These are phyloP conservation scores for Oreotrochilus melanogaster DNA, from an alignment of 2,113 vertebrate genomes.

Conservation along the genomic window DNA sequence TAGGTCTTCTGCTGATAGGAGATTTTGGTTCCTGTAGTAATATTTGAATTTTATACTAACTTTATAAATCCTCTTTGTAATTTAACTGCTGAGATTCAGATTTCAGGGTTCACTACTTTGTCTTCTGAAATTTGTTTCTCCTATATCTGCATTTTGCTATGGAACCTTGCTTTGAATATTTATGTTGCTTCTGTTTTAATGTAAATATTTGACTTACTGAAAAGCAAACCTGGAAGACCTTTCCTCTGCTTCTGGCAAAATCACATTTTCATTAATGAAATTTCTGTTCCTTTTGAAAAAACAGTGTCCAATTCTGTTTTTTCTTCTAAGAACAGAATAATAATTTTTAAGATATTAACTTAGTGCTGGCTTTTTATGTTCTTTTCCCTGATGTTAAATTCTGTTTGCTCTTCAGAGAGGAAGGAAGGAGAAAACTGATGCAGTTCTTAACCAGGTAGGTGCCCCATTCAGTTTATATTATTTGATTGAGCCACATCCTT, in stretches of 20 bases:
- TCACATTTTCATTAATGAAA: not conserved
- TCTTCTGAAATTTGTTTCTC: not conserved
- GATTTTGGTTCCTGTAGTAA: not conserved
- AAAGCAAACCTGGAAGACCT: not conserved
- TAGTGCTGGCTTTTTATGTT: not conserved
- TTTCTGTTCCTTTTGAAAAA: not conserved
- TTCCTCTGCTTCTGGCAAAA: not conserved
- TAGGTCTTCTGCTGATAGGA: not conserved
- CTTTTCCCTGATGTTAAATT: not conserved
- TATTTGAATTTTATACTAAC: not conserved
- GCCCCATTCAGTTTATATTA: not conserved
- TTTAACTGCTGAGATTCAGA: not conserved
- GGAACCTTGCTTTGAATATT: not conserved
- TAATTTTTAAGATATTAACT: not conserved
- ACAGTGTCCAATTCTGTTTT: not conserved
- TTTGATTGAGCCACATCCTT: not conserved
- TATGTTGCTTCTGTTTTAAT: not conserved
- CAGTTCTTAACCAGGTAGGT: not conserved
- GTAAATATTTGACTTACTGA: not conserved
- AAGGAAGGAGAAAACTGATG: not conserved
- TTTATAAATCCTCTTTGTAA: not conserved
- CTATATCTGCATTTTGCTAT: not conserved
- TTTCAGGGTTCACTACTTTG: not conserved
- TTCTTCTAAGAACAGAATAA: not conserved
- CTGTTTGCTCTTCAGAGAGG: not conserved